Conservation (phyloP, 1,140 invertebrate species). For the Sycobia sp. region DNA sequence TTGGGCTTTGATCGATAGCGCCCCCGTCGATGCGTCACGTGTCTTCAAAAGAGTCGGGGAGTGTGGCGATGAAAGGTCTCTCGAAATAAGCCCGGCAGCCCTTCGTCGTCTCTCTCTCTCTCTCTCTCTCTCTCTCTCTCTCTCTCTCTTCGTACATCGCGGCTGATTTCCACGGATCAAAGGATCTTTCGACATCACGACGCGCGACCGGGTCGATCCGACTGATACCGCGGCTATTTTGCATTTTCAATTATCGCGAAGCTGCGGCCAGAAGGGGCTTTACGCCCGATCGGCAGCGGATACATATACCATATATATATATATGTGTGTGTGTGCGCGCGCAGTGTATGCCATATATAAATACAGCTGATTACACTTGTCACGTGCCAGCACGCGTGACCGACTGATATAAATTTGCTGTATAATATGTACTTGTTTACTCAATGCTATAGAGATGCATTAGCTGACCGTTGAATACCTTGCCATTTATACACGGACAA, state of each 20-base stretch:
- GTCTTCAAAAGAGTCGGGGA: not conserved
- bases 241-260: conserved; percentile 41
- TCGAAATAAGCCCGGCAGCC: conserved; percentile 8
- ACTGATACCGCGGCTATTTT: conserved; percentile 21
- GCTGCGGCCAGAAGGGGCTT: not conserved
- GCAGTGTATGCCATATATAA: not conserved
- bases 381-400: no score
- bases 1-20: conserved; percentile 1
- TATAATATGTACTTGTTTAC: no score
- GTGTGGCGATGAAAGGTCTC: not conserved
- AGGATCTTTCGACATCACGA: no score
- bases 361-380: conserved; percentile 1
- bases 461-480: no score
- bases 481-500: no score
- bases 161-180: conserved; percentile 34
- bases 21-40: conserved; percentile 4
- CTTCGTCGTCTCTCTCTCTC: no score
- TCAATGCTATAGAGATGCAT: no score
- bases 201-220: conserved; percentile 8
- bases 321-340: no score
- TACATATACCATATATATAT: no score
- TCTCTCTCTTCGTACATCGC: not conserved
- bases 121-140: not conserved
- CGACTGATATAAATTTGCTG: no score
- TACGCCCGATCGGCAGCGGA: not conserved